These are phyloP conservation scores for Polyergus mexicanus DNA, from an alignment of 1,140 invertebrate genomes.

Conservation along the genomic window DNA sequence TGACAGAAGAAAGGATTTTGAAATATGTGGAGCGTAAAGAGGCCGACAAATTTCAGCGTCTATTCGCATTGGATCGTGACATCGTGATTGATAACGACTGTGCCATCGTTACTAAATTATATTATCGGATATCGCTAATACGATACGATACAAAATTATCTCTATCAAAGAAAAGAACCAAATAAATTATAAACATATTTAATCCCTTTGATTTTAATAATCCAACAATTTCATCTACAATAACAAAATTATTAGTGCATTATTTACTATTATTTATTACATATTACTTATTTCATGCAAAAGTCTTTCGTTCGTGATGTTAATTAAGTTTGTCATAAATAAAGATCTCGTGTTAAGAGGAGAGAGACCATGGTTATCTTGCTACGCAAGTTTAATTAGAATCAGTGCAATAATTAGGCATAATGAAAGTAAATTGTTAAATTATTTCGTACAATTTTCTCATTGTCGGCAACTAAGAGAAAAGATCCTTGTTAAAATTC, in stretches of 20 bases:
- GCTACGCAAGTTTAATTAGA: conserved; percentile 1
- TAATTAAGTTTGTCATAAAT: conserved; percentile 16
- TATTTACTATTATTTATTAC: too few species aligned
- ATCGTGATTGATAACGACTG: conserved; percentile 27
- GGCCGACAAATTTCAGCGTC: conserved; percentile 67
- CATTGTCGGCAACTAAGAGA: background rate
- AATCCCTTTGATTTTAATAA: background rate
- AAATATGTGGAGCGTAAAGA: conserved; percentile 72
- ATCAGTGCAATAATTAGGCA: conserved; percentile 19
- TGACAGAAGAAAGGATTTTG: conserved; percentile 66
- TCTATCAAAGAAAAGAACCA: background rate
- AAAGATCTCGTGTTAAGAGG: background rate
- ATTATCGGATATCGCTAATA: conserved; percentile 3
- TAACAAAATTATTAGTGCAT: conserved; percentile 10
- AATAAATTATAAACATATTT: background rate
- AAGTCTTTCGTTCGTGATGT: background rate
- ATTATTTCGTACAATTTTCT: conserved; percentile 33
- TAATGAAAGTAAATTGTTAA: conserved; percentile 40
- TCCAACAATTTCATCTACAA: background rate
- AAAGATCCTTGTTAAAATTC: conserved; percentile 9
- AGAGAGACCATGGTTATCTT: background rate
- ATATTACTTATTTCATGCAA: background rate
- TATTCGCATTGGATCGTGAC: conserved; percentile 50
- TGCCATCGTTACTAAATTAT: background rate
- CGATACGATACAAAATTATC: conserved; percentile 2